phyloP scores from a whole-genome alignment of 1,140 invertebrate species.

The Galendromus occidentalis region DNA sequence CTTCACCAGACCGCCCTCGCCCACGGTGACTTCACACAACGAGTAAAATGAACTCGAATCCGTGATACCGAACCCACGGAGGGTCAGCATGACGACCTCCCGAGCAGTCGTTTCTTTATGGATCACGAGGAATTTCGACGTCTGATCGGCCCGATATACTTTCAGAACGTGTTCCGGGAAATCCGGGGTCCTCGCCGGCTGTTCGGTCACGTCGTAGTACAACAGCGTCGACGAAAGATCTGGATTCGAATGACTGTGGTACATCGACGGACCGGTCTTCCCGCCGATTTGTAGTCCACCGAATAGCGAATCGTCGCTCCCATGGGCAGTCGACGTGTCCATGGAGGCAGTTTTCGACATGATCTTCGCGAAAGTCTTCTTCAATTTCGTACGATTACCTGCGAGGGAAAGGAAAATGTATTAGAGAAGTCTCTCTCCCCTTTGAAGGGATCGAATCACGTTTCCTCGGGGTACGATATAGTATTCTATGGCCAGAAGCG shows the following conservation, averaged over 20 bases:
- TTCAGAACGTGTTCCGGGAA: constrained; percentile 94
- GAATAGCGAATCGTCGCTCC: constrained; percentile 17
- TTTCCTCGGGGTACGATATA: constrained; percentile 15
- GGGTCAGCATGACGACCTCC: constrained; percentile 89
- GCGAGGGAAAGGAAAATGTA: constrained; percentile 13
- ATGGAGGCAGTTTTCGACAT: constrained; percentile 29
- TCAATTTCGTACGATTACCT: constrained; percentile 39
- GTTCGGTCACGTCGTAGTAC: constrained; percentile 20
- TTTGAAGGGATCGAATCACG: too few relatives aligned
- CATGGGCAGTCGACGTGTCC: constrained; percentile 19
- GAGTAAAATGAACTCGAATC: constrained; percentile 63
- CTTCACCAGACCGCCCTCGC: constrained; percentile 77
- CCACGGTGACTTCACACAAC: constrained; percentile 82
- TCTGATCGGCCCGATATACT: constrained; percentile 73
- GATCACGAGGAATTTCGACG: constrained; percentile 87
- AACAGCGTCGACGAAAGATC: constrained; percentile 36
- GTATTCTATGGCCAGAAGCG: not conserved
- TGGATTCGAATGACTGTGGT: constrained; percentile 69
- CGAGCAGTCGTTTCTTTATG: constrained; percentile 95
- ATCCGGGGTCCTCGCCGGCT: constrained; percentile 45
- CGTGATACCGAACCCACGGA: constrained; percentile 88
- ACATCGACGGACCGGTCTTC: constrained; percentile 22
- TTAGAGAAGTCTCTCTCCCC: too few relatives aligned
- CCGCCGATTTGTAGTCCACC: not conserved
- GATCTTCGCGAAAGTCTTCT: constrained; percentile 74